A percentile compares a stretch with the other conserved stretches of the same genome.
These are phyloP conservation scores for Panagrolaimus sp. DNA, from an alignment of 1,140 invertebrate genomes.

Conservation along the genomic window DNA sequence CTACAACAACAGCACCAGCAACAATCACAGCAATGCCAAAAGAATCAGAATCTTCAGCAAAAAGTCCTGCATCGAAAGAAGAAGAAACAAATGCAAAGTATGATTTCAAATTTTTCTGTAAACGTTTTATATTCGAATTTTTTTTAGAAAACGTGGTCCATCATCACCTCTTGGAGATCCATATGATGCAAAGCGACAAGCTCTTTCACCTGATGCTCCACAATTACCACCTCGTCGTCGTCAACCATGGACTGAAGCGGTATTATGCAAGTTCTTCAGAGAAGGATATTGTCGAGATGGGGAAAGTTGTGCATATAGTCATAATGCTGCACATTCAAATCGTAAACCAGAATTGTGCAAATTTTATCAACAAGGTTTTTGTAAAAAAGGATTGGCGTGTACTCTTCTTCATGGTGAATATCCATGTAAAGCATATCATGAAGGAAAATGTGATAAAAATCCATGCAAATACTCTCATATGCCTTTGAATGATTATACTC, in stretches of 20 bases:
- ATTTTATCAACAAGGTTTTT: conserved; percentile 53
- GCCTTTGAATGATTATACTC: conserved; percentile 50
- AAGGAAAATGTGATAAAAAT: conserved; percentile 51
- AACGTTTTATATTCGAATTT: background rate
- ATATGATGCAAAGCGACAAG: background rate
- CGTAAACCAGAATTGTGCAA: conserved; percentile 48
- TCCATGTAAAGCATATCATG: conserved; percentile 54
- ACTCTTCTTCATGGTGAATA: conserved; percentile 55
- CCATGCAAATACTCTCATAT: conserved; percentile 52
- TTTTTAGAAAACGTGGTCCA: background rate
- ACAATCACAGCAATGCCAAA: too few relatives aligned
- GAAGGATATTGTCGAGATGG: conserved; percentile 57
- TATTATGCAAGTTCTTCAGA: conserved; percentile 58
- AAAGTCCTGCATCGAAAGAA: too few relatives aligned
- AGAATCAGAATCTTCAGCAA: background rate
- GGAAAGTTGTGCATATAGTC: conserved; percentile 51
- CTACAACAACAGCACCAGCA: too few relatives aligned
- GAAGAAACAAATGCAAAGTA: too few relatives aligned
- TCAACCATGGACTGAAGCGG: conserved; percentile 37
- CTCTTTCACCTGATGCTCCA: background rate
- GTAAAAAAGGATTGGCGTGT: conserved; percentile 50
- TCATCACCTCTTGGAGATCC: too few relatives aligned
- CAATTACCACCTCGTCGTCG: conserved; percentile 17
- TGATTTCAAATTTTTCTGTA: background rate
- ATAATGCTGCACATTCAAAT: conserved; percentile 49